These are phyloP conservation scores for Melipona bicolor DNA, from an alignment of 2,888 invertebrate genomes.

Conservation along the genomic window DNA sequence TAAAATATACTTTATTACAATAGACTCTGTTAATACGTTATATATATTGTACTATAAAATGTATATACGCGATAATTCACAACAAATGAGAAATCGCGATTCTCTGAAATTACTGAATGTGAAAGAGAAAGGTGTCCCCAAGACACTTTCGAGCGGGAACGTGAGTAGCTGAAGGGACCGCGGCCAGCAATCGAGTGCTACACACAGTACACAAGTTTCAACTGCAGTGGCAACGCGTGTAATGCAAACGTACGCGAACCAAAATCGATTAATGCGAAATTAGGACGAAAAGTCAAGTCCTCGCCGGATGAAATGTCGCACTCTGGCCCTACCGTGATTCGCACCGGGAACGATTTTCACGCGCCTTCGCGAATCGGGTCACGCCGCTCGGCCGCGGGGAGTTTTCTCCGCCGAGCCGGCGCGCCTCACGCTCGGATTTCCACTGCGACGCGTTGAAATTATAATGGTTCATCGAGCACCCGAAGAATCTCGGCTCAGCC, in stretches of 20 bases:
- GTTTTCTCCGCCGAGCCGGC: slow-evolving; percentile 1
- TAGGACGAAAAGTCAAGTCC: slow-evolving; percentile 69
- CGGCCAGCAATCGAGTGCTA: too few species aligned
- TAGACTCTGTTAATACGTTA: too few species aligned
- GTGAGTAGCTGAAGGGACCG: too few species aligned
- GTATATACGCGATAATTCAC: too few species aligned
- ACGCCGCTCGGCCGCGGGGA: slow-evolving; percentile 14
- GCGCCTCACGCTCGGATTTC: slow-evolving; percentile 8
- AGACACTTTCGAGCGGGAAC: too few species aligned
- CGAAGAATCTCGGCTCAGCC: slow-evolving; percentile 12
- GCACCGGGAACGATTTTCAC: slow-evolving; percentile 43
- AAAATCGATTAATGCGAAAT: slow-evolving; percentile 69
- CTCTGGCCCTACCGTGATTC: slow-evolving; percentile 21
- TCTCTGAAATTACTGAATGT: too few species aligned
- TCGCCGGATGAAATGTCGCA: slow-evolving; percentile 60
- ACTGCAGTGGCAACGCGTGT: slow-evolving; percentile 36
- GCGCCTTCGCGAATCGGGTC: slow-evolving; percentile 43
- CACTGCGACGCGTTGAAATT: slow-evolving; percentile 9
- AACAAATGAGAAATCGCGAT: too few species aligned
- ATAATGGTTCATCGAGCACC: slow-evolving; percentile 35
- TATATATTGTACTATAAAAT: too few species aligned
- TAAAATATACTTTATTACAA: too few species aligned
- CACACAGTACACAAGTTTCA: neutral
- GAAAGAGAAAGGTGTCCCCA: too few species aligned
- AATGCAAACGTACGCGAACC: slow-evolving; percentile 36